Evolutionary conservation across 2,888 invertebrate genomes (phyloP).

Genomic region (Metalampra italica): DNA sequence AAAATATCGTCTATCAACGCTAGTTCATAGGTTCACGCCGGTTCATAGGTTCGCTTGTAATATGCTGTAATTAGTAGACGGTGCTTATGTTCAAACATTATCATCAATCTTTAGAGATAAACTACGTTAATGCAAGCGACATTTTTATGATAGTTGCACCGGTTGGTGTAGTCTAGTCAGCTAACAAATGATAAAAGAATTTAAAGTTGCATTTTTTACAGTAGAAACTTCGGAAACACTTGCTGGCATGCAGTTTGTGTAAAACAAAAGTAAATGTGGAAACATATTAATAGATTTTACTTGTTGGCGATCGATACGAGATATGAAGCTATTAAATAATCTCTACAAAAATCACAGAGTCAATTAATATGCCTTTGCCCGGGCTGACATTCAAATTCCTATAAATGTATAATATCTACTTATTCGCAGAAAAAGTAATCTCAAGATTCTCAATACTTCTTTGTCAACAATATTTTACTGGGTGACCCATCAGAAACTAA

Average conservation of each 20-base stretch:
- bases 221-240: no score
- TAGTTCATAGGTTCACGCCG: background rate
- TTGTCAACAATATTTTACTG: no score
- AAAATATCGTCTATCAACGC: background rate
- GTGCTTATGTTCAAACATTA: background rate
- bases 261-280: no score
- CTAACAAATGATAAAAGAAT: conserved; percentile 1
- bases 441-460: no score
- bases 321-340: conserved; percentile 27
- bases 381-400: no score
- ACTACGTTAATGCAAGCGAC: background rate
- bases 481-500: no score
- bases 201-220: background rate
- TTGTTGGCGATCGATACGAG: conserved; percentile 20
- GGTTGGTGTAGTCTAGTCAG: background rate
- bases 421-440: no score
- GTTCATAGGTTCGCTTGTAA: background rate
- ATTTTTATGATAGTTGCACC: background rate
- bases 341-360: no score
- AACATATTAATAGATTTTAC: conserved; percentile 38
- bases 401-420: no score
- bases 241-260: no score
- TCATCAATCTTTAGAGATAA: background rate
- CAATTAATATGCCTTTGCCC: no score
- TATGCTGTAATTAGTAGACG: background rate